Evolutionary conservation across 2,113 vertebrate genomes (phyloP).

Genomic region (Anolis carolinensis): DNA sequence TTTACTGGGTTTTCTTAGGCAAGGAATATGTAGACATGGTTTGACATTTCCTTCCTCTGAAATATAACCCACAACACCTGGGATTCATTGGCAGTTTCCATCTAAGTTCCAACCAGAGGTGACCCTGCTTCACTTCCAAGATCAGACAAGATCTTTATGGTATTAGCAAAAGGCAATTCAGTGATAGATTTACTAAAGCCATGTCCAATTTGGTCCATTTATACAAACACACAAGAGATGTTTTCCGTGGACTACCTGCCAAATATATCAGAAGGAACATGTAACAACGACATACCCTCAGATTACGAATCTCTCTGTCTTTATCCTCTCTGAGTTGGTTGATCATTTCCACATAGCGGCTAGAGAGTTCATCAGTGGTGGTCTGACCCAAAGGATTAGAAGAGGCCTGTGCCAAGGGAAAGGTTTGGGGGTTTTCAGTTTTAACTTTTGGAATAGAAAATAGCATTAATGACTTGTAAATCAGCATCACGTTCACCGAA

Average conservation of each 20-base stretch:
- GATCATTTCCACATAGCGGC: slow-evolving; percentile 88
- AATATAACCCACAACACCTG: too few relatives aligned
- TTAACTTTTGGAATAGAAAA: not conserved
- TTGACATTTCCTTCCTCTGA: too few relatives aligned
- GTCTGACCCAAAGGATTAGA: slow-evolving; percentile 76
- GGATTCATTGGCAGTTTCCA: too few relatives aligned
- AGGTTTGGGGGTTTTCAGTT: accelerated
- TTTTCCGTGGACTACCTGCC: not conserved
- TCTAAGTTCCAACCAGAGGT: too few relatives aligned
- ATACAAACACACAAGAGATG: not conserved
- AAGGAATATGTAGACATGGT: too few relatives aligned
- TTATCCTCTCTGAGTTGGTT: slow-evolving; percentile 83
- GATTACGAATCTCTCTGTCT: slow-evolving; percentile 85
- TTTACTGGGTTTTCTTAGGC: too few relatives aligned
- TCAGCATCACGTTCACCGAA: not conserved
- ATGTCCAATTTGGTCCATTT: not conserved
- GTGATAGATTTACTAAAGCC: not conserved
- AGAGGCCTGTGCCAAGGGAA: slow-evolving; percentile 61
- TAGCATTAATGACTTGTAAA: accelerated
- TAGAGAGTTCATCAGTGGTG: slow-evolving; percentile 88
- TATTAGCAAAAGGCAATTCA: not conserved
- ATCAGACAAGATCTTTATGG: too few relatives aligned
- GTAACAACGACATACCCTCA: slow-evolving; percentile 78
- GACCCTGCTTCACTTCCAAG: too few relatives aligned
- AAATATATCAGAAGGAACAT: not conserved